These are phyloP conservation scores for Sula dactylatra DNA, from an alignment of 2,113 vertebrate species.

Conservation along the genomic window DNA sequence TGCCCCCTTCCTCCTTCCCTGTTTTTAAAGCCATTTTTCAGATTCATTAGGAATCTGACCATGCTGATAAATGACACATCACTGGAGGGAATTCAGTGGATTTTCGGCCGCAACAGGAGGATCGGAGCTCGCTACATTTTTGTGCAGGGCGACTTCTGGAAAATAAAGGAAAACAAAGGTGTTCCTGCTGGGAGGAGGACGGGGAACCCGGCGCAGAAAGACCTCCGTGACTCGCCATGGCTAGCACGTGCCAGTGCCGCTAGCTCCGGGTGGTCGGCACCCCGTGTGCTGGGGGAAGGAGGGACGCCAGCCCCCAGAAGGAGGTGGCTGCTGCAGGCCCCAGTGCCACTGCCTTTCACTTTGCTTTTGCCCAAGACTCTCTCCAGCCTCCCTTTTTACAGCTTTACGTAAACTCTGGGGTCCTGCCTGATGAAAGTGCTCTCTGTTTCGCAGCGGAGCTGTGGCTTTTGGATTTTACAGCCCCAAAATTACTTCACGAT, in stretches of 20 bases:
- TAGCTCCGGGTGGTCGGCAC: neutral
- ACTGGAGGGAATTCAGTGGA: neutral
- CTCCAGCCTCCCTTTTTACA: slow-evolving; percentile 45
- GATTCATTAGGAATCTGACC: neutral
- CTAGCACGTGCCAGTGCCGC: neutral
- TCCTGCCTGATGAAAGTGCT: slow-evolving; percentile 58
- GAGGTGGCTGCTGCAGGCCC: neutral
- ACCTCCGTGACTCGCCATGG: neutral
- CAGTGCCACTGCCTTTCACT: neutral
- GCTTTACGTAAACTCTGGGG: slow-evolving; percentile 61
- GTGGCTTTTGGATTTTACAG: slow-evolving; percentile 71
- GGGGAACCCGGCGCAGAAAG: neutral
- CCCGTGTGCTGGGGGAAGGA: neutral
- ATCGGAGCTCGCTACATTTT: neutral
- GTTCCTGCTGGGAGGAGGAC: neutral
- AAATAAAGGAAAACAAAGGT: neutral
- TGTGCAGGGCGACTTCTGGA: neutral
- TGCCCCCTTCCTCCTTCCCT: neutral
- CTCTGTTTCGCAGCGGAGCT: slow-evolving; percentile 56
- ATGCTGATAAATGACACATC: accelerated
- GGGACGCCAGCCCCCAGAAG: neutral
- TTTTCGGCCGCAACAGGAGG: neutral
- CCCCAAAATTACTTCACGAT: slow-evolving; percentile 69
- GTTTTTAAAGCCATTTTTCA: neutral
- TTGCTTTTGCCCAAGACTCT: slow-evolving; percentile 1